Evolutionary conservation across 1,140 invertebrate genomes (phyloP), one percentile per base, ranked within the genome.

Genomic region (Drosophila teissieri): DNA sequence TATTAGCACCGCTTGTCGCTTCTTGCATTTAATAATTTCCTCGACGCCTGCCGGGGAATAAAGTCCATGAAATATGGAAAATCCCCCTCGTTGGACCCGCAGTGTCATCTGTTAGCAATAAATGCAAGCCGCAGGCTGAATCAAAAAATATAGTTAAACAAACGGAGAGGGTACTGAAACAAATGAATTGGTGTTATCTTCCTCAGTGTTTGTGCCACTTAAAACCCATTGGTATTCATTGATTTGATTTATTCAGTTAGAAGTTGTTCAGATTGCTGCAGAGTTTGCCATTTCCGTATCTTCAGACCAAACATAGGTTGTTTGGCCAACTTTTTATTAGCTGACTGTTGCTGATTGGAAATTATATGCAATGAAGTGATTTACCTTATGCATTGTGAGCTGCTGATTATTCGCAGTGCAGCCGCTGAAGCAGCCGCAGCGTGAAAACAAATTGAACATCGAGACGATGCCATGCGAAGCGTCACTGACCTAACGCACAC

Each of bases 401-500:
- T n/a, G 0, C 8, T 1, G 5, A 27, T 31, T 31, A n/a, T 17
- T 53, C 39, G 3, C 24, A 12, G 46, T 52, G 62, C 55, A 63
- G 52, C 54, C 49, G 78, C 79, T 55, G 78, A 37, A 46, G 62
- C 55, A 63, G 52, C 54, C 49, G 78, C 79, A 60, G 78, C 78
- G 63, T 80, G 53, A 77, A 80, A 77, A 78, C 73, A 80, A 54
- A 64, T 55, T 56, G 31, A 62, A 62, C 37, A 58, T 42, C 54
- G 31, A 58, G 62, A 48, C 62, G 49, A 36, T 56, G 60, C 60
- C 37, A 44, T 27, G 65, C 61, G 58, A 73, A 75, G 70, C 78
- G 82, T 86, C 82, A 86, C 82, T 86, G 82, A 86, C 82, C 82
- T 86, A 85, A 84, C 61, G 73, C 64, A 86, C 81, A 86, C 82